These are phyloP conservation scores for Cerastis leucographa DNA, from an alignment of 2,888 invertebrate genomes.

Conservation along the genomic window DNA sequence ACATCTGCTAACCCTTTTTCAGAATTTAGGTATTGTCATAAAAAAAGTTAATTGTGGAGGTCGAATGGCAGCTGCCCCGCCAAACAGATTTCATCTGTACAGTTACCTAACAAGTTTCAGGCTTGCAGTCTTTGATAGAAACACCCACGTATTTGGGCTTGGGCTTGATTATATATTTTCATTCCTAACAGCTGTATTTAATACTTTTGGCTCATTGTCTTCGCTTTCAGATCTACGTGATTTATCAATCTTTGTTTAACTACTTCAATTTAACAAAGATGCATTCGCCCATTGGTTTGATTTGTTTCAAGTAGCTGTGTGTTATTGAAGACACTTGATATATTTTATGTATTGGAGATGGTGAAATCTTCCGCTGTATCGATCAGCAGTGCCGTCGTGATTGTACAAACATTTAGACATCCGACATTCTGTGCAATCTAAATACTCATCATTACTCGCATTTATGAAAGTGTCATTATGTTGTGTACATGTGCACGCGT, in stretches of 20 bases:
- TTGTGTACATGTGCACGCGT: slow-evolving; percentile 66
- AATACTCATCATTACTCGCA: slow-evolving; percentile 64
- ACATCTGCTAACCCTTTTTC: background rate
- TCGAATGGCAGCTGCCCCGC: background rate
- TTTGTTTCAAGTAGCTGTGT: slow-evolving; percentile 13
- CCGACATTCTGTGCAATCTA: slow-evolving; percentile 49
- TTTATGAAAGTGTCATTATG: slow-evolving; percentile 76
- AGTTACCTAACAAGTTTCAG: background rate
- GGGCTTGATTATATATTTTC: slow-evolving; percentile 2
- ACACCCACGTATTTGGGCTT: background rate
- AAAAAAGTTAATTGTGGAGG: no score
- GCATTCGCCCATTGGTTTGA: slow-evolving; percentile 27
- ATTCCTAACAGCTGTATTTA: background rate
- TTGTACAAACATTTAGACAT: slow-evolving; percentile 51
- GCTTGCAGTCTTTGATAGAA: no score
- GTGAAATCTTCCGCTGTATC: slow-evolving; percentile 59
- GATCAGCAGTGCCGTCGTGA: slow-evolving; percentile 36
- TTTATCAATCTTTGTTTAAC: slow-evolving; percentile 72
- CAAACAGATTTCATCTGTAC: background rate
- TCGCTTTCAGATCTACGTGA: slow-evolving; percentile 65
- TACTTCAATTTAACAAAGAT: slow-evolving; percentile 38
- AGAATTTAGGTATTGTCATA: background rate
- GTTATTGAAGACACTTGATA: slow-evolving; percentile 42
- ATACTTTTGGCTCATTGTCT: slow-evolving; percentile 22
- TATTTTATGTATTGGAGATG: slow-evolving; percentile 43